Base-by-base conservation (phyloP, 2,888 invertebrate genomes). In the Gortyna flavago region DNA sequence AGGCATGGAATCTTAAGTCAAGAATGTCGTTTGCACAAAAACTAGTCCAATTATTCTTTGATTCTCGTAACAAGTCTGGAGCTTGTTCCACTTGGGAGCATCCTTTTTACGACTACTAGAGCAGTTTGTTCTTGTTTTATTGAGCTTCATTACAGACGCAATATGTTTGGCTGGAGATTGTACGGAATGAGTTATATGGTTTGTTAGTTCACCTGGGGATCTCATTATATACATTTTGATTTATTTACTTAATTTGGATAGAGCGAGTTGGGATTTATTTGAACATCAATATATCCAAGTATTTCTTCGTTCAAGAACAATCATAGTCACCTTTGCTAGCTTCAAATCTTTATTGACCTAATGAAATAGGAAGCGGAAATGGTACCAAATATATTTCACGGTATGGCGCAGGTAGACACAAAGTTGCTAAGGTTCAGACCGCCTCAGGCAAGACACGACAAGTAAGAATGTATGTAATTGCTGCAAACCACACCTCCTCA, bases 11-110 rank as follows among this genome's bases (percentile, higher is more conserved):
- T 81, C 67, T 75, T 64, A 41, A 69, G 74, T 67, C 38, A 77
- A 81, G 80, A 88, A 81, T 74, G 82, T 77, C 44, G 79, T 81
- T 69, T 71, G 65, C 75, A 77, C 68, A 89, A 88, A 89, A 89
- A 89, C 84, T 84, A 85, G 85, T 85, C 68, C 84, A 86, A 88
- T 89, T 85, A 89, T 81, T 85, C 74, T 79, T 72, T 83, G 81
- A 85, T 82, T 87, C 87, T 83, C 73, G 80, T 79, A 81, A 83
- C 82, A 84, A 81, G 87, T 80, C 80, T 83, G 77, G 78, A 79
- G 74, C 80, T 70, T 79, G 86, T 79, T 79, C 80, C 80, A 83
- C 83, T 86, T 75, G 85, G 67, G 73, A 80, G 76, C 68, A 71
- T 72, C 68, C 83, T 88, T 88, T 84, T 81, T 80, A n/a, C n/a